Percentiles rank a stretch among this genome's conserved stretches.
phyloP scores from a whole-genome alignment of 1,140 invertebrate species.

The Drosophila nebulosa region DNA sequence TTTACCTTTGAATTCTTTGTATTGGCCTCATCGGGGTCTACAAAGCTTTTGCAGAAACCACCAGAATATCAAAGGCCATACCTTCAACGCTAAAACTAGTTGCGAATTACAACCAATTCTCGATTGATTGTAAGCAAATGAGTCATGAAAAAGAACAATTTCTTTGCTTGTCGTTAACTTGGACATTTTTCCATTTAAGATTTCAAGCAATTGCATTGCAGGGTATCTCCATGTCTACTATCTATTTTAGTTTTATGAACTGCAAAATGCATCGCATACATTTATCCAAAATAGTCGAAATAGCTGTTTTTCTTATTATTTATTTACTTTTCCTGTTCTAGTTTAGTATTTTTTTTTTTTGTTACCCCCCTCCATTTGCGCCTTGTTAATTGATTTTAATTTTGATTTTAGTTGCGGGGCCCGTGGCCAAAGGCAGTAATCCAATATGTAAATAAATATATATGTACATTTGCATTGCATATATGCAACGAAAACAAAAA shows the following conservation, averaged over 20 bases:
- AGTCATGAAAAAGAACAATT: too few relatives aligned
- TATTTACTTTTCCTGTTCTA: not conserved
- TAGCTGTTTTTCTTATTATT: not conserved
- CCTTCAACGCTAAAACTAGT: too few relatives aligned
- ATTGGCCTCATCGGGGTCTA: too few relatives aligned
- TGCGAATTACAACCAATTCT: too few relatives aligned
- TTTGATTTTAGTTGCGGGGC: slow-evolving; percentile 27
- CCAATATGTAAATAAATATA: slow-evolving; percentile 46
- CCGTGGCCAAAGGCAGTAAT: slow-evolving; percentile 40
- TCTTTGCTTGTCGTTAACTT: too few relatives aligned
- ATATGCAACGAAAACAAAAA: slow-evolving; percentile 15
- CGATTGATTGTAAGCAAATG: too few relatives aligned
- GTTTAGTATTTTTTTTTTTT: slow-evolving; percentile 23
- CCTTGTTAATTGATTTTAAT: slow-evolving; percentile 1
- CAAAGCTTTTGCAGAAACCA: too few relatives aligned
- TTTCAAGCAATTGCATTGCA: too few relatives aligned
- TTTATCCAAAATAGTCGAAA: not conserved
- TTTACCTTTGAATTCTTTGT: too few relatives aligned
- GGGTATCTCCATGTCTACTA: not conserved
- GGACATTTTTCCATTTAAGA: too few relatives aligned
- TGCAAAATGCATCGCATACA: not conserved
- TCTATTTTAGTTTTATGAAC: not conserved
- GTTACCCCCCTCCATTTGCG: too few relatives aligned
- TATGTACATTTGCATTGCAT: not conserved
- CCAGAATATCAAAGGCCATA: too few relatives aligned